These are phyloP conservation scores for Periphyllus acericola DNA, from an alignment of 2,888 invertebrate species.

Conservation along the genomic window DNA sequence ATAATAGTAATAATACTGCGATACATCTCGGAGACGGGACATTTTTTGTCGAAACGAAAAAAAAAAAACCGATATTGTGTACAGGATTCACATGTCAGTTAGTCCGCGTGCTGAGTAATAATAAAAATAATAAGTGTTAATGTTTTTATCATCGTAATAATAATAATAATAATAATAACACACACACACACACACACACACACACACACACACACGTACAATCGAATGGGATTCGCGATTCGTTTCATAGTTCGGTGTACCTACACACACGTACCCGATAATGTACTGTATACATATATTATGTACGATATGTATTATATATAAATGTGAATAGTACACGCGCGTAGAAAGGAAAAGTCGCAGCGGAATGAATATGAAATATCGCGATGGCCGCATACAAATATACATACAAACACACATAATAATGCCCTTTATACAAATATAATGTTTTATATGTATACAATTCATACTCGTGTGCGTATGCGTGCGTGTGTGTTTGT, in stretches of 20 bases:
- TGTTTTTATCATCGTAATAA: conserved; percentile 25
- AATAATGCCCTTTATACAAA: too few species aligned
- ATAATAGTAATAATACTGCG: background rate
- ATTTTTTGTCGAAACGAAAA: conserved; percentile 6
- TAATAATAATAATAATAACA: background rate
- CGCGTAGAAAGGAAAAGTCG: conserved; percentile 21
- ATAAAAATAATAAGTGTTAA: conserved; percentile 3
- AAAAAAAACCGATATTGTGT: conserved; percentile 17
- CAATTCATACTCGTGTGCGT: background rate
- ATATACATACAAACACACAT: too few species aligned
- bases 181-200: background rate
- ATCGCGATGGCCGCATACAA: too few species aligned
- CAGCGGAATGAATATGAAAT: background rate
- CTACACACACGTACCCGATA: background rate
- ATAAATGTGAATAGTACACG: background rate
- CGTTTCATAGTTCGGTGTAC: conserved; percentile 25
- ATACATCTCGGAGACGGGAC: background rate
- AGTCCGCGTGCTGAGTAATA: conserved; percentile 16
- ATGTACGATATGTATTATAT: background rate
- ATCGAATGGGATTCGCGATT: conserved; percentile 36
- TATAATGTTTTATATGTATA: background rate
- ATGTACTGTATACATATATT: background rate
- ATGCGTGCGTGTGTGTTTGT: background rate
- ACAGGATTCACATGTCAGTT: conserved; percentile 22
- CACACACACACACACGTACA: background rate